Evolutionary conservation across 1,140 invertebrate genomes (phyloP), one percentile per base, ranked within the genome.

Genomic region (Lethrus apterus): DNA sequence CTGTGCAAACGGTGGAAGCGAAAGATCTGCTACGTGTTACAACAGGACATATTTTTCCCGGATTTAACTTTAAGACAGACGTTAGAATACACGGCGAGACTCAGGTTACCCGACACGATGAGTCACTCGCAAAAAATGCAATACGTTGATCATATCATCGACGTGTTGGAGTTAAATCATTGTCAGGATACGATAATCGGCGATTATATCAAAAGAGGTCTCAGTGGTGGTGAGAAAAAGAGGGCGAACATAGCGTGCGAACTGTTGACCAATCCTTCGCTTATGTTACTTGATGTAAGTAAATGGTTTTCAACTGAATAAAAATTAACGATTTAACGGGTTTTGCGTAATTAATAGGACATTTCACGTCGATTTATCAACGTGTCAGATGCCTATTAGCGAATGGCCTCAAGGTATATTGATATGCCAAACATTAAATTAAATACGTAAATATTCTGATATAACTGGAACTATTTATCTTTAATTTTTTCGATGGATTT

Each of bases 161-260:
- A 87, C 59, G 76, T 83, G 30, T 70, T 91, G 50, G 86, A 89
- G 60, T 71, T 91, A 49, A 72, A 71, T 30, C 73, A 73, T 59
- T 90, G 87, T 64, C 83, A 86, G 66, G 75, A 89, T 57, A 91
- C 87, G 51, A 83, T 86, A 57, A 86, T 91, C 54, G 87, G 88
- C 7, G 85, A 89, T 63, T 79, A 84, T 52, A 70, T 84, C 35
- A 83, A 81, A 54, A 71, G 84, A 46, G 87, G 88, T 19, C 68
- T 92, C 3, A 90, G 87, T 11, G 88, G 88, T 4, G 88, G 88
- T 10, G 88, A 92, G 59, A 90, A 87, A 73, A 92, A 91, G 60
- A 66, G 88, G 57, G 84, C 85, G 4, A 89, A 84, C 59, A 91
- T 91, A 59, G 89, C 86, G 14, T 89, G 85, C 61, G 89, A 92